Evolutionary conservation across 2,888 invertebrate species (phyloP), one percentile per base, ranked within the genome.

Genomic region (Tenthredo amoena): DNA sequence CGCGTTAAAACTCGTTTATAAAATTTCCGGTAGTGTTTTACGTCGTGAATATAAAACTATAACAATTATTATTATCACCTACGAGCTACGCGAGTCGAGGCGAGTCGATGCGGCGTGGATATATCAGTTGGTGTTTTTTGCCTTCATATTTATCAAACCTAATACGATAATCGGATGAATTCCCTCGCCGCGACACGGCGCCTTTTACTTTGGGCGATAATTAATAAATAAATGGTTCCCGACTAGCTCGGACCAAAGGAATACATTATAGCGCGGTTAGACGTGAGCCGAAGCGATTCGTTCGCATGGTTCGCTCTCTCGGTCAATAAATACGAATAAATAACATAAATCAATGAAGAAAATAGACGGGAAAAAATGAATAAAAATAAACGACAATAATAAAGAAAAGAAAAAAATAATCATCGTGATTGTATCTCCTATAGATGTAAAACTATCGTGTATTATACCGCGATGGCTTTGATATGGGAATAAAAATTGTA

Each of bases 121-220:
- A 6, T 18, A 68, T 68, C 34, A 15, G 34, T 12, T 34, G 12
- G 0, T 34, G 6, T 68, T 31, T 68, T 68, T 68, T 68, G 26
- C 31, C 50, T 9, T 31, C 15, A 34, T 50, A 55, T 34, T 18
- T 34, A 77, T 77, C 47, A 50, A 77, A 31, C 6, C 15, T 31
- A 34, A 34, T 37, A 26, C 26, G 55, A 77, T 26, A n/a, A 55
- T 21, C 77, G 26, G 55, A 55, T 31, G 34, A 77, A 55, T 77
- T 77, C 77, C 55, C 26, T 26, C 50, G 34, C 12, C 10, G n/a
- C 77, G 55, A 79, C 34, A 79, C 18, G n/a, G 62, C 40, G 81
- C 58, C 81, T 81, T 62, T 81, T 81, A 81, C 62, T 81, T 81
- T 81, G 37, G 58, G 37, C 62, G 58, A 81, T 81, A 62, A 81